Evolutionary conservation across 2,888 invertebrate species (phyloP).

Genomic region (Caenorhabditis virilis): DNA sequence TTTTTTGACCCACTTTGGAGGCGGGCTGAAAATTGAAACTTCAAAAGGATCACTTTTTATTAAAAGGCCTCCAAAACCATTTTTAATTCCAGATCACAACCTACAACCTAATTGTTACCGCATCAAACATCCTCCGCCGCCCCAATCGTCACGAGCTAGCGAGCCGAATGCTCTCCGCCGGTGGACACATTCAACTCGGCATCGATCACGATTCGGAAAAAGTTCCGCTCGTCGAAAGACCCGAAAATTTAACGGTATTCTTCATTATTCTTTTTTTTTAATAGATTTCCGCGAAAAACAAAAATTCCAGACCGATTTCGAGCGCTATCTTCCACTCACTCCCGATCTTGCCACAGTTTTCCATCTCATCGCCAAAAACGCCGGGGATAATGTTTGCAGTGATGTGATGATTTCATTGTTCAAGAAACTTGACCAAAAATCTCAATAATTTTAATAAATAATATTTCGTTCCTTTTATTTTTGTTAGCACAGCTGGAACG

Average conservation of each 20-base stretch:
- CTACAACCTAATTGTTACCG: slow-evolving; percentile 5
- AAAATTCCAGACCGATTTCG: slow-evolving; percentile 19
- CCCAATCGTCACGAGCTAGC: slow-evolving; percentile 14
- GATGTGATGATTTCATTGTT: slow-evolving; percentile 22
- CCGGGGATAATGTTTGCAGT: slow-evolving; percentile 49
- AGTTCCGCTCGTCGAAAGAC: slow-evolving; percentile 23
- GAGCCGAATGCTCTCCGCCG: slow-evolving; percentile 19
- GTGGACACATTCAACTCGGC: slow-evolving; percentile 5
- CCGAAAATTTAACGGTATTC: slow-evolving; percentile 11
- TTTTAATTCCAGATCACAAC: slow-evolving; percentile 10
- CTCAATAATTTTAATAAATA: slow-evolving; percentile 9
- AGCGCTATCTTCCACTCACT: slow-evolving; percentile 8
- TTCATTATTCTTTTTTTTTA: too few relatives aligned
- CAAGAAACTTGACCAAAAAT: slow-evolving; percentile 21
- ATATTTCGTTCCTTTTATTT: background rate
- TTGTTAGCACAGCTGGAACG: background rate
- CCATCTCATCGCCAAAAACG: slow-evolving; percentile 50
- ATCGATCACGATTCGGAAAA: slow-evolving; percentile 15
- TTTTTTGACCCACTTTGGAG: background rate
- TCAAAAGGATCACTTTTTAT: too few relatives aligned
- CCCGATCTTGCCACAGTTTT: slow-evolving; percentile 41
- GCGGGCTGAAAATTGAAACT: too few relatives aligned
- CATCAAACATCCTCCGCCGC: slow-evolving; percentile 5
- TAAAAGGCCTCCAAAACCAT: too few relatives aligned
- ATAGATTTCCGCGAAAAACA: too few relatives aligned